Evolutionary conservation across 2,888 invertebrate genomes (phyloP).

Genomic region (Agrypnus murinus): DNA sequence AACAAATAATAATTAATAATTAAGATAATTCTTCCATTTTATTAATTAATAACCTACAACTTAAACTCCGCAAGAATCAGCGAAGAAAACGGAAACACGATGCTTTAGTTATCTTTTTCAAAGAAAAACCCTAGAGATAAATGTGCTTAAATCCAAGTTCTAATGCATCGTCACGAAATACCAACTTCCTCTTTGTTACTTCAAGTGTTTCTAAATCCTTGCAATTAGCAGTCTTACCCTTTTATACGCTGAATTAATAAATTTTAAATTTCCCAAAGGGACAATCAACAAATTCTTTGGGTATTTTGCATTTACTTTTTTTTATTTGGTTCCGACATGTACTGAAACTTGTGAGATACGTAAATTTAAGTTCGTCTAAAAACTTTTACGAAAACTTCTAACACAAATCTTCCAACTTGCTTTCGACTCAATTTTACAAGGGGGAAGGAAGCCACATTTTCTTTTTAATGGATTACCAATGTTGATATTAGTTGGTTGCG

Average conservation of each 20-base stretch:
- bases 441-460: slow-evolving; percentile 8
- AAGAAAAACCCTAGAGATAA: slow-evolving; percentile 37
- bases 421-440: slow-evolving; percentile 19
- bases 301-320: slow-evolving; percentile 17
- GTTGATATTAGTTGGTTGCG: slow-evolving; percentile 12
- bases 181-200: slow-evolving; percentile 32
- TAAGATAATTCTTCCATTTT: neutral
- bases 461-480: slow-evolving; percentile 24
- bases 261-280: neutral
- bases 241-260: slow-evolving; percentile 30
- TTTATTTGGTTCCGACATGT: neutral
- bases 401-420: slow-evolving; percentile 31
- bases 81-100: slow-evolving; percentile 27
- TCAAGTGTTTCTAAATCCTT: slow-evolving; percentile 34
- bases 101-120: slow-evolving; percentile 20
- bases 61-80: neutral
- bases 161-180: slow-evolving; percentile 39
- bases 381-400: slow-evolving; percentile 17
- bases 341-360: neutral
- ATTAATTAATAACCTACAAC: slow-evolving; percentile 4
- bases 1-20: no score
- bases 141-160: slow-evolving; percentile 33
- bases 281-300: neutral
- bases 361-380: slow-evolving; percentile 31
- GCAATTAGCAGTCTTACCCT: slow-evolving; percentile 33